These are phyloP conservation scores for Psephotus haematonotus DNA, from an alignment of 2,113 vertebrate species.

Conservation along the genomic window DNA sequence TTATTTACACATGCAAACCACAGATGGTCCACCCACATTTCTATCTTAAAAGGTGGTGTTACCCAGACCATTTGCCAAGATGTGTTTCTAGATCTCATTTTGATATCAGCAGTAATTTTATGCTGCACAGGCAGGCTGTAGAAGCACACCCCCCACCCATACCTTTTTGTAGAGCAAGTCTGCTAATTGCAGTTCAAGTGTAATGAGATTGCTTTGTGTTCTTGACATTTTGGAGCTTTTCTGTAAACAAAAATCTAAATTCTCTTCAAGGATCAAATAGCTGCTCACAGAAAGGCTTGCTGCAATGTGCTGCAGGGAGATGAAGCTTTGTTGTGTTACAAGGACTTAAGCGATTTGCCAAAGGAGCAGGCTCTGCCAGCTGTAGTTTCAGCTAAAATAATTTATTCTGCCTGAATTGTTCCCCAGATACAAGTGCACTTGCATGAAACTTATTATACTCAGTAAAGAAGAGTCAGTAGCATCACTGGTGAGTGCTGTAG, in stretches of 20 bases:
- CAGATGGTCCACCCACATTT: neutral
- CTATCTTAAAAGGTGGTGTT: neutral
- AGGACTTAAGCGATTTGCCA: neutral
- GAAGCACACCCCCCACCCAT: neutral
- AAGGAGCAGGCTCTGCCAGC: neutral
- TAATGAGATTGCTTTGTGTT: neutral
- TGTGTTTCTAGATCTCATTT: neutral
- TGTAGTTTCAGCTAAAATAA: constrained; percentile 4
- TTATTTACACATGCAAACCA: neutral
- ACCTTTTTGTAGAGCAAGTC: neutral
- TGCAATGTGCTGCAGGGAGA: neutral
- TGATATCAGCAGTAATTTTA: neutral
- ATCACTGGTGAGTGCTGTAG: neutral
- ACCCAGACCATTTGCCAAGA: neutral
- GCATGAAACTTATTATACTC: neutral
- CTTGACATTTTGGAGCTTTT: neutral
- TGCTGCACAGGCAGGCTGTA: neutral
- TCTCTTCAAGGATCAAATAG: neutral
- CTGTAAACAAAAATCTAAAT: neutral
- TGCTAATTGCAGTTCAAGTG: neutral
- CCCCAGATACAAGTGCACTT: neutral
- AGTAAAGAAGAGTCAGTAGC: neutral
- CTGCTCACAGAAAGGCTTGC: neutral
- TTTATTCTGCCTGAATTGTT: neutral
- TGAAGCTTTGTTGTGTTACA: neutral